Evolutionary conservation across 2,113 vertebrate genomes (phyloP), one percentile per base, ranked within the genome.

Genomic region (Halichoerus grypus): DNA sequence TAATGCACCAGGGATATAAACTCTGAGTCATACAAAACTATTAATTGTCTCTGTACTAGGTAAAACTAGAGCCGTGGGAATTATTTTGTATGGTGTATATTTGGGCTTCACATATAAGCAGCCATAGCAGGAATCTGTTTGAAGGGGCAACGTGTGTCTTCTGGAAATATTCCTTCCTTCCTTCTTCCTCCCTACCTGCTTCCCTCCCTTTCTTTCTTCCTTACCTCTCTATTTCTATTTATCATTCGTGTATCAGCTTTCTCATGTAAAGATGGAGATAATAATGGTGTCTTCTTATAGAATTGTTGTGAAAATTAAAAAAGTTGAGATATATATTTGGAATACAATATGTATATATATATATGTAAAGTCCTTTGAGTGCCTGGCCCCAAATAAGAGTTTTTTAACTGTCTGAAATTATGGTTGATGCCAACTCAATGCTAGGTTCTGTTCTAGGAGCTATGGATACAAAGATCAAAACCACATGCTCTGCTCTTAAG

Each of bases 1-100:
- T 92, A 33, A 80, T 86, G 55, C 39, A 92, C 91, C 39, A 46
- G 91, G 31, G 42, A 57, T 90, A 10, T 42, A 55, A 69, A 96
- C n/a, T 86, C 84, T 79, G 79, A 94, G 24, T 92, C 55, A 71
- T 39, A 79, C 7, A 76, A 83, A 84, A 63, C 31, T 42, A 65
- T 76, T 91, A 55, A 36, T 57, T 74, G 18, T 80, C 26, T 79
- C 63, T 87, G 31, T 71, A 46, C 18, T 13, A 90, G 26, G 59
- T 21, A 76, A 74, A 85, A 76, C 49, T 59, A 71, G 67, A 81
- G 36, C 46, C 39, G 22, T 89, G n/a, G 83, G 59, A 51, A 13
- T 42, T 80, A 14, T 61, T 88, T 61, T 69, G 16, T 42, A 6
- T 74, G 67, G 61, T 93, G 26, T 33, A n/a, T 67, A 7, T 79